Base-by-base conservation (phyloP, 1,140 invertebrate species). In the Odontomachus brunneus region DNA sequence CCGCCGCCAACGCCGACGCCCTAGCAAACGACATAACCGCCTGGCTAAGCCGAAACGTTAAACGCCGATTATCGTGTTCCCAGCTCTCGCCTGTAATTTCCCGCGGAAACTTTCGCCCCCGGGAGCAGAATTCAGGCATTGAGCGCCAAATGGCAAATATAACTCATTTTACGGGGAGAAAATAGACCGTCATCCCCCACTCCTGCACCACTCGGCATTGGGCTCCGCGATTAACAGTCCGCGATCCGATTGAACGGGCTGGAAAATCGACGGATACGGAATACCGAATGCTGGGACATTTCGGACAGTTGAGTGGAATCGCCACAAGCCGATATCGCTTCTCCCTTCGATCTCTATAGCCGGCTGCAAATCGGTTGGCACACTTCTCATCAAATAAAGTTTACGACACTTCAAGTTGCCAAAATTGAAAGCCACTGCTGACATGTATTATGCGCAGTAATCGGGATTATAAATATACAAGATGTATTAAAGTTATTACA, bases 31-130 rank as follows among this genome's bases (percentile, higher is more conserved):
- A 82, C 84, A 88, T 63, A 88, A 84, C 73, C 72, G 74, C 82
- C 62, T 82, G 74, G 82, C 83, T 81, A 87, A 87, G 88, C 84
- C 71, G 57, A 89, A 90, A 86, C 84, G 86, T 85, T 90, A 90
- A 90, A 90, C 69, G 83, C 76, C 88, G 88, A 90, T 90, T 90
- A 90, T 86, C 80, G 84, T 12, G 76, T 51, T 81, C 63, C 72
- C 72, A 73, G 59, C 57, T 72, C 76, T 53, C 62, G 48, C 55
- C 65, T 48, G 76, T 74, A 88, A 88, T 88, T 88, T 88, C 86
- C 48, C 72, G 29, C 26, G 24, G 72, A 62, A 87, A 88, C 48
- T 84, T 88, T 76, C 22, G 29, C 29, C 22, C 17, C 19, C 33
- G 51, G 17, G 17, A 67, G 69, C 51, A 44, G 17, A 69, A 29